Percentiles rank a stretch among this genome's conserved stretches.
phyloP scores from a whole-genome alignment of 1,140 invertebrate genomes.

The Hormaphis cornu region DNA sequence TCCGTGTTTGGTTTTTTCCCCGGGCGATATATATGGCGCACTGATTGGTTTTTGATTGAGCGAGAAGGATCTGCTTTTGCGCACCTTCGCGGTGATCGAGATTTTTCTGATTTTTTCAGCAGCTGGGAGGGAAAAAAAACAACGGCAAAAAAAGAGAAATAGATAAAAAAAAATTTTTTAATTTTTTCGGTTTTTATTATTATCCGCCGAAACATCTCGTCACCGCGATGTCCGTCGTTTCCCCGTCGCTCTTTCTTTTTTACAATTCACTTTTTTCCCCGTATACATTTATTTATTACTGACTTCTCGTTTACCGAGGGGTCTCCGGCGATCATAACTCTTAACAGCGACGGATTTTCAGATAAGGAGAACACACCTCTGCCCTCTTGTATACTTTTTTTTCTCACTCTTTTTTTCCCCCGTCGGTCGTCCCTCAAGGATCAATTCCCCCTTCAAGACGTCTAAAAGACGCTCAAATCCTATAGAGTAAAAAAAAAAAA shows the following conservation, averaged over 20 bases:
- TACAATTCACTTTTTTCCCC: slow-evolving; percentile 28
- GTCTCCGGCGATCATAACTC: slow-evolving; percentile 28
- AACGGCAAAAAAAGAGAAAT: too few species aligned
- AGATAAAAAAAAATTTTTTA: too few species aligned
- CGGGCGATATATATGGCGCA: too few species aligned
- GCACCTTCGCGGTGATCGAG: background rate
- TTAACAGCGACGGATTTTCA: slow-evolving; percentile 29
- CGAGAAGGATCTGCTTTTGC: slow-evolving; percentile 4
- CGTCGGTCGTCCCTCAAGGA: slow-evolving; percentile 27
- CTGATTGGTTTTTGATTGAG: slow-evolving; percentile 32
- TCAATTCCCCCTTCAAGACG: slow-evolving; percentile 28
- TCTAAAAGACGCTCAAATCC: slow-evolving; percentile 26
- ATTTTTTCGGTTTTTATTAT: background rate
- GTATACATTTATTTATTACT: slow-evolving; percentile 28
- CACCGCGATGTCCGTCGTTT: too few species aligned
- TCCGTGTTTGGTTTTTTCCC: slow-evolving; percentile 20
- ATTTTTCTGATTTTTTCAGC: background rate
- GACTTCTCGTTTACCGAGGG: slow-evolving; percentile 27
- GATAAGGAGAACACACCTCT: slow-evolving; percentile 26
- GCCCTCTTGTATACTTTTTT: too few species aligned
- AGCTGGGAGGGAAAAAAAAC: too few species aligned
- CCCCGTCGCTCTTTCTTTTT: slow-evolving; percentile 1
- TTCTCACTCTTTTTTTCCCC: slow-evolving; percentile 14
- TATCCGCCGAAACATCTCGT: too few species aligned
- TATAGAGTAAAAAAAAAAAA: background rate